phyloP scores from a whole-genome alignment of 1,140 invertebrate species.

The Chlorops oryzae region DNA sequence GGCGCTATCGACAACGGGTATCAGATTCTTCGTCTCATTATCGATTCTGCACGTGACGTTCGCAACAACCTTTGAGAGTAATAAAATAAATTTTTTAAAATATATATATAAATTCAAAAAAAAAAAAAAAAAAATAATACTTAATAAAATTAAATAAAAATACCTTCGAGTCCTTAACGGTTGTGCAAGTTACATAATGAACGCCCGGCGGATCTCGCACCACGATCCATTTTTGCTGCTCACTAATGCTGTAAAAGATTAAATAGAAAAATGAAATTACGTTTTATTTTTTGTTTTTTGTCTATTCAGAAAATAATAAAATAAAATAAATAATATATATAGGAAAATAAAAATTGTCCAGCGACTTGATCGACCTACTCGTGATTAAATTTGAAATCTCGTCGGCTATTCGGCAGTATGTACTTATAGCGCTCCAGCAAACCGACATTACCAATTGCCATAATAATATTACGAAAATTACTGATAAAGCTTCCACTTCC shows the following conservation, averaged over 20 bases:
- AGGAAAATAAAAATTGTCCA: no score
- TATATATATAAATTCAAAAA: no score
- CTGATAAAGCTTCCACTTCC: slow-evolving; percentile 59
- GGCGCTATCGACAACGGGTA: slow-evolving; percentile 47
- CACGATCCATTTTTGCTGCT: slow-evolving; percentile 68
- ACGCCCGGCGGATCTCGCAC: slow-evolving; percentile 66
- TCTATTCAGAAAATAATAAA: no score
- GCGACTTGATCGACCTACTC: no score
- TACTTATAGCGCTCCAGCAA: slow-evolving; percentile 63
- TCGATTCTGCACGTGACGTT: slow-evolving; percentile 73
- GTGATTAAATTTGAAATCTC: slow-evolving; percentile 58
- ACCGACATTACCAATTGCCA: slow-evolving; percentile 64
- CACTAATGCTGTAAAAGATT: no score
- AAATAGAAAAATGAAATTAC: no score
- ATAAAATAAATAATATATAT: no score
- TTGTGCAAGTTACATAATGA: slow-evolving; percentile 72
- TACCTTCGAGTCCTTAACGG: slow-evolving; percentile 65
- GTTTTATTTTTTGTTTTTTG: no score
- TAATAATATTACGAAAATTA: slow-evolving; percentile 62
- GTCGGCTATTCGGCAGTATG: slow-evolving; percentile 56
- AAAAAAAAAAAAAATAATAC: no score
- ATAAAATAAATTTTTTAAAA: no score
- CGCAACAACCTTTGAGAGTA: slow-evolving; percentile 65
- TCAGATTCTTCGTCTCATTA: slow-evolving; percentile 57
- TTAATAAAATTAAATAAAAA: no score